These are phyloP conservation scores for Stegophylla sp. DNA, from an alignment of 2,888 invertebrate genomes.

Conservation along the genomic window DNA sequence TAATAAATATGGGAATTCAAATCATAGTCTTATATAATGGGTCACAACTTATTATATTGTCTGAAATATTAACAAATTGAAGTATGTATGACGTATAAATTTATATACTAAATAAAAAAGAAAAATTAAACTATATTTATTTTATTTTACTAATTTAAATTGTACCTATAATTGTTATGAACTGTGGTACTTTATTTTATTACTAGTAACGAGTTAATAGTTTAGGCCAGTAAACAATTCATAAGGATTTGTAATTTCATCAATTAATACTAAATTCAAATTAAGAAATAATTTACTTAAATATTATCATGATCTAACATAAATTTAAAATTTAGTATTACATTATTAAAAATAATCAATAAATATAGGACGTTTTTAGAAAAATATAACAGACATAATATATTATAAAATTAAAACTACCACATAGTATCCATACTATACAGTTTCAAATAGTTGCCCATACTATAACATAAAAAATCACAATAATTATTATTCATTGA, in stretches of 20 bases:
- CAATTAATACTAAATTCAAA: too few relatives aligned
- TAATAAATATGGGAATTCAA: not conserved
- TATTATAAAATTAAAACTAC: not conserved
- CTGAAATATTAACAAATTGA: not conserved
- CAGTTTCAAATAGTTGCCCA: not conserved
- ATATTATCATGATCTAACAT: too few relatives aligned
- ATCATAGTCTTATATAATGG: not conserved
- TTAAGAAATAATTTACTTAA: too few relatives aligned
- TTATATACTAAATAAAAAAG: not conserved
- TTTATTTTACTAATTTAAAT: too few relatives aligned
- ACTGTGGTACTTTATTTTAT: too few relatives aligned
- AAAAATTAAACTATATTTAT: too few relatives aligned
- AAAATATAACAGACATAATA: constrained; percentile 1
- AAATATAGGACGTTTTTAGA: not conserved
- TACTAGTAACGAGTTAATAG: too few relatives aligned
- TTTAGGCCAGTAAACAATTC: too few relatives aligned
- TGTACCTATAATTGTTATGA: too few relatives aligned
- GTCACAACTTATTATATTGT: not conserved
- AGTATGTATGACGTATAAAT: not conserved
- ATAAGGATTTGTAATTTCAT: too few relatives aligned
- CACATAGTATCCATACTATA: not conserved
- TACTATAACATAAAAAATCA: constrained; percentile 1
- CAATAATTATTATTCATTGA: not conserved
- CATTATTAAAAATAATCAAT: not conserved
- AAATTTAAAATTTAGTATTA: too few relatives aligned